Percentiles rank a stretch among this genome's conserved stretches.
Conservation (phyloP, 1,140 invertebrate genomes). For the Drosophila pachea region DNA sequence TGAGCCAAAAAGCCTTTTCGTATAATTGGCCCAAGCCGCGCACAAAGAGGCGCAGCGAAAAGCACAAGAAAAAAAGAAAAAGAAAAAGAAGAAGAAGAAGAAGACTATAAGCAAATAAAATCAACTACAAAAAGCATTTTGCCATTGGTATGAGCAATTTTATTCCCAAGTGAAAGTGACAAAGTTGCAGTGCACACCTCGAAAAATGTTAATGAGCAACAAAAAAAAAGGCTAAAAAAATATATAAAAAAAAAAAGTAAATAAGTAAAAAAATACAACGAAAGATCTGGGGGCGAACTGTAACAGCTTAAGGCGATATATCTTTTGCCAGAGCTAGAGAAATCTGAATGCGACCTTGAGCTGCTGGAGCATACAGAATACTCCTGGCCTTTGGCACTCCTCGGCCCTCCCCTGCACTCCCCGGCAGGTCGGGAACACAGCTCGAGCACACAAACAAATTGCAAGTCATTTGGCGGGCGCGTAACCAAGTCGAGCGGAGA, state of each 20-base stretch:
- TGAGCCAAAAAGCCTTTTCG: constrained; percentile 42
- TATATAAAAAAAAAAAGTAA: constrained; percentile 17
- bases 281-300: constrained; percentile 50
- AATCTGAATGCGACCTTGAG: constrained; percentile 67
- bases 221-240: constrained; percentile 42
- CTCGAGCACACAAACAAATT: constrained; percentile 19
- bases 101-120: constrained; percentile 15
- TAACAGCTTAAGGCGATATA: constrained; percentile 65
- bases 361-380: constrained; percentile 46
- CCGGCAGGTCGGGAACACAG: constrained; percentile 3
- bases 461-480: constrained; percentile 53
- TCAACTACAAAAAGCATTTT: constrained; percentile 47
- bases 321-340: constrained; percentile 35
- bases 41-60: constrained; percentile 11
- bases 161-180: constrained; percentile 74
- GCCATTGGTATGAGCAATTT: constrained; percentile 70
- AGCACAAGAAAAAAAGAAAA: constrained; percentile 27
- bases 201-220: constrained; percentile 71
- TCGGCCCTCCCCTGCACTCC: too few species aligned
- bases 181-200: constrained; percentile 75
- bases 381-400: too few species aligned
- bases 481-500: constrained; percentile 42
- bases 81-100: constrained; percentile 8
- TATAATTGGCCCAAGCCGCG: constrained; percentile 53
- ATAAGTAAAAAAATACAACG: constrained; percentile 21